Evolutionary conservation across 2,113 vertebrate genomes (phyloP), one percentile per base, ranked within the genome.

Genomic region (Ellobius talpinus): DNA sequence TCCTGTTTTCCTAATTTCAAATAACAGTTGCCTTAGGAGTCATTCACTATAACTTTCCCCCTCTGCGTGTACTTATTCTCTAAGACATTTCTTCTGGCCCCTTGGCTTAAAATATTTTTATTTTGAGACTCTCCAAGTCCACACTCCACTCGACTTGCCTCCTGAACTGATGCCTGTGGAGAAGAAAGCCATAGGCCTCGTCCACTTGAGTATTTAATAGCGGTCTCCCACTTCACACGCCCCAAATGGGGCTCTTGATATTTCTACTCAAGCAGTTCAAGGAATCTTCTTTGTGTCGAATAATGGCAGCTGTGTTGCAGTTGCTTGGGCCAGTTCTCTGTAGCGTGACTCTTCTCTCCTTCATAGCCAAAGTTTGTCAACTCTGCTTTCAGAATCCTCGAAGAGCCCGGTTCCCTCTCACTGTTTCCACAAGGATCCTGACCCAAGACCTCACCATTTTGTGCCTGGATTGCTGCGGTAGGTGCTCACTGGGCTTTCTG

Each of bases 101-200:
- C 3, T 81, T 29, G 31, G 36, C 63, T 93, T 93, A 84, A 93
- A 82, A 89, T 78, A 73, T 74, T 55, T 95, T 96, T 82, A 87
- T 82, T 73, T 86, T 92, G 29, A 93, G 81, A 90, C 39, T 9
- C 65, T 89, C 33, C 47, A 93, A 89, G 26, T 50, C 89, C 45
- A 29, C 74, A 55, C 55, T 94, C 58, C 33, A 86, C 33, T 42
- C 3, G 13, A 87, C 11, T 58, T 89, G 66, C 72, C 52, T 93
- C 81, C 82, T 88, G 42, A 91, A 93, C n/a, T 65, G 42, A 82
- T 82, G 85, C n/a, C 66, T 52, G 33, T 65, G 21, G 72, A 81
- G 73, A 31, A 47, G 76, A 19, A 50, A 45, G 24, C 47, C 29
- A n/a, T 16, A 33, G 55, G 68, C 5, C 70, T 42, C 26, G 9